phyloP scores from a whole-genome alignment of 2,888 invertebrate genomes.

The Ligdia adustata region DNA sequence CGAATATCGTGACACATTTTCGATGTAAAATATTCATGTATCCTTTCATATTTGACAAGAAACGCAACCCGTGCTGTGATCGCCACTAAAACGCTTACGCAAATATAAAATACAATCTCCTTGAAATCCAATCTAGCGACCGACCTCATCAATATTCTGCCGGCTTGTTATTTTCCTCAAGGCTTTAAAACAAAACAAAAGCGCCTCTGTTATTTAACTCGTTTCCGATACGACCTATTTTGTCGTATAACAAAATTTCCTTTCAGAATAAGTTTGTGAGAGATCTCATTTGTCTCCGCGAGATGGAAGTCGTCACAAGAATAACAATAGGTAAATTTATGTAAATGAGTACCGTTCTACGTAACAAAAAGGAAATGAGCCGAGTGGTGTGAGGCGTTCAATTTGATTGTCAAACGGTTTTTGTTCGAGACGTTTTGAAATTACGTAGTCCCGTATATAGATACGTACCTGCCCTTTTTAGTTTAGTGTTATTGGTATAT shows the following conservation, averaged over 20 bases:
- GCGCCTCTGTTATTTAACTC: constrained; percentile 78
- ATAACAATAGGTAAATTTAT: constrained; percentile 83
- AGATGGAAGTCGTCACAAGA: constrained; percentile 63
- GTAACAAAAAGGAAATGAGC: constrained; percentile 80
- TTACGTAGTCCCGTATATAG: constrained; percentile 46
- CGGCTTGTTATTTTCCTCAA: constrained; percentile 69
- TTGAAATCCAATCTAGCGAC: constrained; percentile 53
- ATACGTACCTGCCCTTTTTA: constrained; percentile 36
- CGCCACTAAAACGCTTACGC: constrained; percentile 49
- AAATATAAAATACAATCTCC: constrained; percentile 54
- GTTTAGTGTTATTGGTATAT: constrained; percentile 41
- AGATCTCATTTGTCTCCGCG: constrained; percentile 60
- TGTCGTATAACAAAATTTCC: constrained; percentile 77
- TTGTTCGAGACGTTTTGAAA: constrained; percentile 61
- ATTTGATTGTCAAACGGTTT: constrained; percentile 65
- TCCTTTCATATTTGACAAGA: constrained; percentile 36
- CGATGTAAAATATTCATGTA: constrained; percentile 24
- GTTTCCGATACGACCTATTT: constrained; percentile 79
- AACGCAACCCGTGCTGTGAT: constrained; percentile 41
- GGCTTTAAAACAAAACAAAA: constrained; percentile 72
- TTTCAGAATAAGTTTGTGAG: constrained; percentile 52
- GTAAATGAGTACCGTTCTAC: constrained; percentile 74
- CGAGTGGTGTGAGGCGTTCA: constrained; percentile 59
- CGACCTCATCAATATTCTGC: constrained; percentile 73
- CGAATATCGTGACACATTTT: constrained; percentile 2